These are phyloP conservation scores for Macrophya alboannulata DNA, from an alignment of 2,888 invertebrate genomes.

Conservation along the genomic window DNA sequence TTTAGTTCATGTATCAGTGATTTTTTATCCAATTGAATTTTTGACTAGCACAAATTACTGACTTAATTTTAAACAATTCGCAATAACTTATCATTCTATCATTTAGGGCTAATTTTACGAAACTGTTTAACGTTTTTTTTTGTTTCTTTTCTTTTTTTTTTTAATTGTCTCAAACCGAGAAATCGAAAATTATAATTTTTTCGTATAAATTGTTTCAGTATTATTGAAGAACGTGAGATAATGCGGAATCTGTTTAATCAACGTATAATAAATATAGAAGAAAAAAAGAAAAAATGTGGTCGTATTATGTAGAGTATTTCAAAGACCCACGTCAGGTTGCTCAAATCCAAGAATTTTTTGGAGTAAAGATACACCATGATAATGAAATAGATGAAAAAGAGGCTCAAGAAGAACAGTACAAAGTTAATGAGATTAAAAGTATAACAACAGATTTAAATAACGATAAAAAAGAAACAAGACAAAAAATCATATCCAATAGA, in stretches of 20 bases:
- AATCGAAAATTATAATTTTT: background rate
- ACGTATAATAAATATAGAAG: background rate
- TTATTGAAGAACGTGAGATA: background rate
- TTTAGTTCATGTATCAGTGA: background rate
- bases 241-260: background rate
- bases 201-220: background rate
- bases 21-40: background rate
- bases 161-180: too few species aligned
- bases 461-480: slow-evolving; percentile 25
- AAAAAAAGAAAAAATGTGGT: slow-evolving; percentile 61
- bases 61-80: background rate
- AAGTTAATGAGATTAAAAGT: slow-evolving; percentile 61
- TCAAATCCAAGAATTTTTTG: slow-evolving; percentile 90
- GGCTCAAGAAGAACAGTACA: slow-evolving; percentile 62
- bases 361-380: slow-evolving; percentile 82
- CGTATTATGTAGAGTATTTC: slow-evolving; percentile 83
- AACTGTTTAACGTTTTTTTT: background rate
- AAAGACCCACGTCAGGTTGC: slow-evolving; percentile 90
- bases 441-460: slow-evolving; percentile 21
- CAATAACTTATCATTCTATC: too few species aligned
- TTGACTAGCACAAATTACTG: background rate
- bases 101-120: too few species aligned
- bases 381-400: slow-evolving; percentile 69
- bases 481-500: slow-evolving; percentile 66
- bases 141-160: background rate